Conservation (phyloP, 2,113 vertebrate genomes). For the Struthidea cinerea region DNA sequence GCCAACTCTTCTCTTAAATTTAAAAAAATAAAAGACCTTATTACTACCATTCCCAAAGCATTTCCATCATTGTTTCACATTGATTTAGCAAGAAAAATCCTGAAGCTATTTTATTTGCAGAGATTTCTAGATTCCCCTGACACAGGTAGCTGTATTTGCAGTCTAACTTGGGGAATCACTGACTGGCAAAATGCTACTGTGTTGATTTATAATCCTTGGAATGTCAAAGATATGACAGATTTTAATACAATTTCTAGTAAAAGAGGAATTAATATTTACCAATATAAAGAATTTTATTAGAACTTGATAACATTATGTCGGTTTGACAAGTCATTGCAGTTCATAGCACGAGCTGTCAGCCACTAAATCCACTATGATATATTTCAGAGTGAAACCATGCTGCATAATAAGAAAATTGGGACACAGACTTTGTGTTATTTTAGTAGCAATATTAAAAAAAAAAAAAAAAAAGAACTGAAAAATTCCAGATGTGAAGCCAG, state of each 20-base stretch:
- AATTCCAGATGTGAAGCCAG: background rate
- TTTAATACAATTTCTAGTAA: background rate
- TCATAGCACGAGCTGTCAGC: background rate
- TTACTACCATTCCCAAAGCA: background rate
- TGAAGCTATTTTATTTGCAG: background rate
- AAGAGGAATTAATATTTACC: background rate
- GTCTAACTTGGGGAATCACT: background rate
- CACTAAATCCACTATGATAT: background rate
- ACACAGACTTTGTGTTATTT: background rate
- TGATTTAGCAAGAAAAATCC: background rate
- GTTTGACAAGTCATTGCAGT: background rate
- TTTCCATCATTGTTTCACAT: background rate
- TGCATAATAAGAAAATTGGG: background rate
- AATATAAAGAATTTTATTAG: background rate
- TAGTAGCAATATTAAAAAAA: background rate
- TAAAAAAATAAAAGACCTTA: background rate
- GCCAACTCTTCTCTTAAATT: background rate
- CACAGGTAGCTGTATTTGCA: background rate
- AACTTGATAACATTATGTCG: background rate
- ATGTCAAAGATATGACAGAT: background rate
- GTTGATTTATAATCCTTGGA: background rate
- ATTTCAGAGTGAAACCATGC: background rate
- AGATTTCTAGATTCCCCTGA: background rate
- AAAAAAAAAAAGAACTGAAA: no score
- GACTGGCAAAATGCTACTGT: background rate